phyloP scores from a whole-genome alignment of 2,113 vertebrate species.

The Cricetomys ansorgei region DNA sequence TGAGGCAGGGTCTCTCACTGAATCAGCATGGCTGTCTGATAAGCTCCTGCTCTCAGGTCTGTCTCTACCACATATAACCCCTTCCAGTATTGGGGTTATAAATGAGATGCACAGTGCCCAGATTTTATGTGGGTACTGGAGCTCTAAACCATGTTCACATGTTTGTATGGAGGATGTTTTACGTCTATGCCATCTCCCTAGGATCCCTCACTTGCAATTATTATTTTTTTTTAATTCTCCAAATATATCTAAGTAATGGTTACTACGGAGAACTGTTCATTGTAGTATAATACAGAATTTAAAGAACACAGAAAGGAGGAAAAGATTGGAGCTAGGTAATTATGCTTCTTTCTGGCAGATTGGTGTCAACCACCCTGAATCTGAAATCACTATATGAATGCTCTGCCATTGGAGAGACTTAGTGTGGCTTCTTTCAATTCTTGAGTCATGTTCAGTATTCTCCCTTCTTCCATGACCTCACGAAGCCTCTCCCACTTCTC shows the following conservation, averaged over 20 bases:
- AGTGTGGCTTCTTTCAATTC: conserved; percentile 2
- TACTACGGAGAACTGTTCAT: background rate
- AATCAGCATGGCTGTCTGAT: background rate
- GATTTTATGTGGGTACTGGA: background rate
- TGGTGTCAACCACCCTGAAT: background rate
- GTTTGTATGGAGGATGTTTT: background rate
- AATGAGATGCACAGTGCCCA: background rate
- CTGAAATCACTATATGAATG: conserved; percentile 12
- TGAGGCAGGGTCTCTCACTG: background rate
- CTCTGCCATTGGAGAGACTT: background rate
- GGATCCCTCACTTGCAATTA: background rate
- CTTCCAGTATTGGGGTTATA: background rate
- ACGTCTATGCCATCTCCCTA: background rate
- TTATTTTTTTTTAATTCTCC: conserved; percentile 4
- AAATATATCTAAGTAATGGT: background rate
- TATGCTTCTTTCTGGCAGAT: background rate
- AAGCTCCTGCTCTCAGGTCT: background rate
- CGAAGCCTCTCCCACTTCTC: background rate
- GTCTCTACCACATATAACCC: background rate
- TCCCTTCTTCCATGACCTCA: background rate
- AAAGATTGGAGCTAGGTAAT: background rate
- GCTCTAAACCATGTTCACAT: background rate
- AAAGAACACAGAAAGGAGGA: background rate
- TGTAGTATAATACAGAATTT: background rate
- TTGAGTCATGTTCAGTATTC: background rate